phyloP scores from a whole-genome alignment of 2,888 invertebrate species.

The Carabus problematicus region DNA sequence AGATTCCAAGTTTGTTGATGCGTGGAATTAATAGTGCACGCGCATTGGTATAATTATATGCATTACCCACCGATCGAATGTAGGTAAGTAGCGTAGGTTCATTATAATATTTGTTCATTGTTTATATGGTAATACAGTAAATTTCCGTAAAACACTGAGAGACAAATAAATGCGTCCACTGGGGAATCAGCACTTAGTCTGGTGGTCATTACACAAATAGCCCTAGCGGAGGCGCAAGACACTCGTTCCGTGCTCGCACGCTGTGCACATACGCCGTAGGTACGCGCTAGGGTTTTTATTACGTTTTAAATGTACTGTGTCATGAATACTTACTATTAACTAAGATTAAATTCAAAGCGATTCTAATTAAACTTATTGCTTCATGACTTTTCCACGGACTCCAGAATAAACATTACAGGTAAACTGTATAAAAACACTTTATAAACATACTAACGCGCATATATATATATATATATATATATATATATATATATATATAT shows the following conservation, averaged over 20 bases:
- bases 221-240: neutral
- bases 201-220: slow-evolving; percentile 5
- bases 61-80: too few relatives aligned
- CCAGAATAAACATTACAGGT: too few relatives aligned
- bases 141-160: slow-evolving; percentile 1
- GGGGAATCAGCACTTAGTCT: slow-evolving; percentile 9
- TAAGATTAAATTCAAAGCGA: too few relatives aligned
- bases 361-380: too few relatives aligned
- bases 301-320: neutral
- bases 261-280: neutral
- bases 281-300: neutral
- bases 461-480: neutral
- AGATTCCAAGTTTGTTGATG: too few relatives aligned
- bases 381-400: too few relatives aligned
- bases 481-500: neutral
- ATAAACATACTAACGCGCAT: neutral
- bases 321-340: too few relatives aligned
- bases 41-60: too few relatives aligned
- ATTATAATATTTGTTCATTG: slow-evolving; percentile 3
- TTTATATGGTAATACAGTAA: slow-evolving; percentile 4
- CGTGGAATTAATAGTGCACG: too few relatives aligned
- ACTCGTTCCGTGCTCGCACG: neutral
- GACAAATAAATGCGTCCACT: slow-evolving; percentile 7
- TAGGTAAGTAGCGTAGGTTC: neutral
- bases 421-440: neutral